These are phyloP conservation scores for Chironex yamaguchii DNA, from an alignment of 30 jellyfish, hydroid and myxozoan species.

Conservation along the genomic window DNA sequence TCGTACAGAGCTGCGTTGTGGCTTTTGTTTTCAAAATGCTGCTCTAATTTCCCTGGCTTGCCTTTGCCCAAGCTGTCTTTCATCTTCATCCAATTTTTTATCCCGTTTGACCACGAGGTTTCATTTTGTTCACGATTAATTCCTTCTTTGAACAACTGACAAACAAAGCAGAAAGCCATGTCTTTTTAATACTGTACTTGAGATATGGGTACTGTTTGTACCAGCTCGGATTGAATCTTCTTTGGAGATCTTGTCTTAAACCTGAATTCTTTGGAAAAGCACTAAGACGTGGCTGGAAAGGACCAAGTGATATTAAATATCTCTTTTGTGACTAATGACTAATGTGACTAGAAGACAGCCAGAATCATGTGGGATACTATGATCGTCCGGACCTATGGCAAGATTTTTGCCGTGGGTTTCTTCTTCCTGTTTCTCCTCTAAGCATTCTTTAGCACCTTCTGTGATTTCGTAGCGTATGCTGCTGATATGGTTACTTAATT, in stretches of 20 bases:
- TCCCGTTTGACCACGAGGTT: background rate
- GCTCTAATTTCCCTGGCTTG: slow-evolving; percentile 6
- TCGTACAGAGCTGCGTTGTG: slow-evolving; percentile 10
- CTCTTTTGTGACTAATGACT: no score
- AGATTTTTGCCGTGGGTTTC: no score
- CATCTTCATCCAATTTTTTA: background rate
- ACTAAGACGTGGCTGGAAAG: slow-evolving; percentile 25
- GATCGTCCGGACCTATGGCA: no score
- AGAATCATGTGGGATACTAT: no score
- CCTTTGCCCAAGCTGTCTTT: background rate
- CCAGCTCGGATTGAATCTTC: slow-evolving; percentile 3
- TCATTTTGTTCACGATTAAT: background rate
- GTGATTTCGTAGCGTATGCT: no score
- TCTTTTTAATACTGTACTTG: slow-evolving; percentile 15
- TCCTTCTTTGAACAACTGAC: background rate
- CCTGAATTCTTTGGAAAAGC: slow-evolving; percentile 10
- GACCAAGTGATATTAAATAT: slow-evolving; percentile 17
- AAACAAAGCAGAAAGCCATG: slow-evolving; percentile 1
- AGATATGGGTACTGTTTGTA: slow-evolving; percentile 17
- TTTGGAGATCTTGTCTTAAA: background rate
- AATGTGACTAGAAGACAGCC: no score
- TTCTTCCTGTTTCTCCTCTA: no score
- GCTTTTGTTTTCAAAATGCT: slow-evolving; percentile 1
- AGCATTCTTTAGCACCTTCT: no score
- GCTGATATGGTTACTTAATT: no score